Evolutionary conservation across 1,140 invertebrate genomes (phyloP).

Genomic region (Rhysida immarginata): DNA sequence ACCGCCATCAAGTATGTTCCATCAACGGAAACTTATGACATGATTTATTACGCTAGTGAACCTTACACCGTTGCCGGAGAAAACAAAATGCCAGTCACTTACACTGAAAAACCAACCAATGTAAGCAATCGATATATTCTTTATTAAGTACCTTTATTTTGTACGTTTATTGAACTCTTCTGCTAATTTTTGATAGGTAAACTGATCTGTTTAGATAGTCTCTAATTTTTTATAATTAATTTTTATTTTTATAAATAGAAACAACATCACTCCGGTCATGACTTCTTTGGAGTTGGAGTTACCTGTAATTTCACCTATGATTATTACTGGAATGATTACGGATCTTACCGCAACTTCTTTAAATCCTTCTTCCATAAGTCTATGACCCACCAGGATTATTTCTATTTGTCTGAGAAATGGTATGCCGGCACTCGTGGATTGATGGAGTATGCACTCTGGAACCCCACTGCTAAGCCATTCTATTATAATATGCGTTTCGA

Average conservation of each 20-base stretch:
- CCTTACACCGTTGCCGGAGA: not conserved
- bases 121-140: too few species aligned
- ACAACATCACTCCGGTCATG: not conserved
- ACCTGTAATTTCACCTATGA: not conserved
- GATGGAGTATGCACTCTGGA: not conserved
- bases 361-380: conserved; percentile 4
- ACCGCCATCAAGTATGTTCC: conserved; percentile 1
- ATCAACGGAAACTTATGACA: not conserved
- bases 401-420: not conserved
- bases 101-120: not conserved
- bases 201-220: not conserved
- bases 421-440: not conserved
- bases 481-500: not conserved
- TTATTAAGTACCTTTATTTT: too few species aligned
- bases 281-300: conserved; percentile 7
- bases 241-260: too few species aligned
- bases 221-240: not conserved
- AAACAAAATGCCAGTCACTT: not conserved
- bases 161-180: too few species aligned
- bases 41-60: not conserved
- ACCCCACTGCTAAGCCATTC: conserved; percentile 3
- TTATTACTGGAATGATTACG: not conserved
- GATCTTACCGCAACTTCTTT: conserved; percentile 1
- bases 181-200: not conserved
- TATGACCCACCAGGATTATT: not conserved